A percentile compares a stretch with the other conserved stretches of the same genome.
These are phyloP conservation scores for Malacosoma neustria DNA, from an alignment of 2,888 invertebrate species.

Conservation along the genomic window DNA sequence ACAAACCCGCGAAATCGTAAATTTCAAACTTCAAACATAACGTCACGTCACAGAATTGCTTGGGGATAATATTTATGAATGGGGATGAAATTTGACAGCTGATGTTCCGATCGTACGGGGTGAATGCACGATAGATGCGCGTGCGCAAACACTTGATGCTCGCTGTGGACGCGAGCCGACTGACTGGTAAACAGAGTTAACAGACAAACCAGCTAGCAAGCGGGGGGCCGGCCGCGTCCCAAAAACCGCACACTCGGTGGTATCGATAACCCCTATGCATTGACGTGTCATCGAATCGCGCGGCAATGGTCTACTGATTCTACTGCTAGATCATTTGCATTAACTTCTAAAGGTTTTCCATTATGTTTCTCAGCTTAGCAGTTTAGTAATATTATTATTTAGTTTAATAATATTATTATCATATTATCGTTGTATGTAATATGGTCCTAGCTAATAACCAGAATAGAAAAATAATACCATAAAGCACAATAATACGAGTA, in stretches of 20 bases:
- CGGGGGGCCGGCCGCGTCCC: conserved; percentile 53
- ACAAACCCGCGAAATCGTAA: conserved; percentile 27
- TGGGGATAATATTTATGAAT: conserved; percentile 1
- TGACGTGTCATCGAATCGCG: conserved; percentile 9
- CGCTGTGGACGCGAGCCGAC: conserved; percentile 48
- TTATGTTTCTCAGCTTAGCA: too few relatives aligned
- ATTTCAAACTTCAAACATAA: not conserved
- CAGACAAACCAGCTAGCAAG: conserved; percentile 17
- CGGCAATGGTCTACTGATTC: not conserved
- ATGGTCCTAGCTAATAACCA: too few relatives aligned
- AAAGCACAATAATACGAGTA: too few relatives aligned
- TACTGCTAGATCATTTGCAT: too few relatives aligned
- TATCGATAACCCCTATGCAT: conserved; percentile 7
- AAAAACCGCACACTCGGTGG: conserved; percentile 39
- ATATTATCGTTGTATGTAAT: too few relatives aligned
- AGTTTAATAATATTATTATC: too few relatives aligned
- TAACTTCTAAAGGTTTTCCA: too few relatives aligned
- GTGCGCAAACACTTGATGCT: conserved; percentile 28
- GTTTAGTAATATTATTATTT: too few relatives aligned
- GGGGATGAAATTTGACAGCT: conserved; percentile 61
- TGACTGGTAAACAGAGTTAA: conserved; percentile 27
- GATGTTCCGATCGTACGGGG: conserved; percentile 44
- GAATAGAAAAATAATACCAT: too few relatives aligned
- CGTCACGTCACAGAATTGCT: conserved; percentile 5
- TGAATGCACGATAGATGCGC: conserved; percentile 44